Conservation (phyloP, 2,888 invertebrate genomes). For the Diplazon laetatorius region DNA sequence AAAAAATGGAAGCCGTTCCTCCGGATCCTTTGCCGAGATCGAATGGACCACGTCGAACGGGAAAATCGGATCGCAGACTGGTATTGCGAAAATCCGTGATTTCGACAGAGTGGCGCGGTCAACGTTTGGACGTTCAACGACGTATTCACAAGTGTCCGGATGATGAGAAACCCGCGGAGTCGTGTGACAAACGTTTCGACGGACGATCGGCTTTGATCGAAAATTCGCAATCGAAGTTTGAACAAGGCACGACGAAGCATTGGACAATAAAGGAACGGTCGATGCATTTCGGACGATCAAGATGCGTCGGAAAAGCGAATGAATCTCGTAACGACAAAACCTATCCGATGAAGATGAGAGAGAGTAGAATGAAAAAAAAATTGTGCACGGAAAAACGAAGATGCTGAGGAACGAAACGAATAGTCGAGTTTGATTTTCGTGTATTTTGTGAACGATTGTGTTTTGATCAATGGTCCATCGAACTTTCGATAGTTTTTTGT, state of each 20-base stretch:
- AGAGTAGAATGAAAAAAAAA: constrained; percentile 50
- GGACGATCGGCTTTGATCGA: constrained; percentile 61
- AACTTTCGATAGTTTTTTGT: no score
- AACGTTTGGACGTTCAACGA: constrained; percentile 65
- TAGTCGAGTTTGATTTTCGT: no score
- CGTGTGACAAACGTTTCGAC: constrained; percentile 47
- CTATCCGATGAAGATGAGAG: constrained; percentile 65
- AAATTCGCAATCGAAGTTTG: constrained; percentile 1
- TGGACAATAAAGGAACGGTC: neutral
- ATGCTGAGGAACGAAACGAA: no score
- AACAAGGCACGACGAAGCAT: neutral
- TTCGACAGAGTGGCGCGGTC: constrained; percentile 71
- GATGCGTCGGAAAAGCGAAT: constrained; percentile 19
- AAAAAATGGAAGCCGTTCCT: constrained; percentile 12
- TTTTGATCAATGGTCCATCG: no score
- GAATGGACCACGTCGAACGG: neutral
- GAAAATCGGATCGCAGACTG: constrained; percentile 6
- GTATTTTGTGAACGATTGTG: no score
- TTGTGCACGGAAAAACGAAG: no score
- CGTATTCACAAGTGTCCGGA: constrained; percentile 65
- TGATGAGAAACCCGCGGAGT: constrained; percentile 17
- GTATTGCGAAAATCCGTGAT: no score
- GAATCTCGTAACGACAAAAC: constrained; percentile 39
- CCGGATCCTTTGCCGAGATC: constrained; percentile 51
- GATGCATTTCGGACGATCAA: neutral